Base-by-base conservation (phyloP, 2,113 vertebrate species). In the Conger conger region DNA sequence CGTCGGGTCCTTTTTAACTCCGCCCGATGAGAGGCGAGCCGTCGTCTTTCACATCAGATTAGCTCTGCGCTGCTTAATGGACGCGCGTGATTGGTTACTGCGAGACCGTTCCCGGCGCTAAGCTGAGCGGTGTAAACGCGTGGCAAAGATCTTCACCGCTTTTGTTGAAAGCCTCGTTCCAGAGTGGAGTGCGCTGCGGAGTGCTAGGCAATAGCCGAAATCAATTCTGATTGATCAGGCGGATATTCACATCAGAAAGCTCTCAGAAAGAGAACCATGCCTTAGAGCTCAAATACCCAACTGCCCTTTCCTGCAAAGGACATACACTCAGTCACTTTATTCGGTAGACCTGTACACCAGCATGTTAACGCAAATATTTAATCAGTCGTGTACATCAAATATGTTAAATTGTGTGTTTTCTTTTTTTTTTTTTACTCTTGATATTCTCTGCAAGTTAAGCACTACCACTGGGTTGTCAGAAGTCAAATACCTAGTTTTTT, bases 21-120 rank as follows among this genome's bases (percentile, higher is more conserved):
- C 20, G n/a, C 73, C 20, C 9, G 53, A 79, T 33, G 38, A 73
- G n/a, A 79, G 27, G 78, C 73, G 60, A 80, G 68, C 54, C 17
- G 5, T 30, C 79, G 53, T 82, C 85, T 86, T 83, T 83, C 81
- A 83, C 33, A 42, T n/a, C 38, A 37, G 82, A 83, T 83, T 83
- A 80, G 37, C 63, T 9, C 35, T 83, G 3, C 27, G 9, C 63
- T 13, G 63, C n/a, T 73, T 73, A 73, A 73, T 33, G 68, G 9
- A 30, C 27, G 15, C 68, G n/a, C 68, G n/a, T 33, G 20, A 73
- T 33, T 73, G 68, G 68, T 33, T 33, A 73, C 33, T 30, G 27
- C 13, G 68, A 33, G 68, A 73, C 4, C 13, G 68, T 73, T 73
- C 18, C 20, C 3, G 57, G 57, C 18, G 23, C 23, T 63, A 63